Evolutionary conservation across 2,888 invertebrate species (phyloP).

Genomic region (Coremacera marginata): DNA sequence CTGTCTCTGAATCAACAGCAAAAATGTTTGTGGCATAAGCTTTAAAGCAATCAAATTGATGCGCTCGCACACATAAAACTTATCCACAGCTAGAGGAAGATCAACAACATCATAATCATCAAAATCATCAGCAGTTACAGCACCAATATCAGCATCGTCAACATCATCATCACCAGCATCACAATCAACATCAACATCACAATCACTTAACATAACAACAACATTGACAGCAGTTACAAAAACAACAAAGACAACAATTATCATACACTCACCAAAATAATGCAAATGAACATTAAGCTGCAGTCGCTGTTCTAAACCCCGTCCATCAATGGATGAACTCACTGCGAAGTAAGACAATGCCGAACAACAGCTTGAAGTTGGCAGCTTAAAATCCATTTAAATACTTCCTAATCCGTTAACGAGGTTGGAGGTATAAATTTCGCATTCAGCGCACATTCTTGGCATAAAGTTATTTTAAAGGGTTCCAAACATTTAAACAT

Average conservation of each 20-base stretch:
- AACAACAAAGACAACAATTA: conserved; percentile 17
- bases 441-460: conserved; percentile 33
- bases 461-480: conserved; percentile 25
- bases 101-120: not conserved
- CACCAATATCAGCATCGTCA: not conserved
- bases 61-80: conserved; percentile 31
- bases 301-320: not conserved
- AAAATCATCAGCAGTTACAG: not conserved
- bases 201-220: conserved; percentile 46
- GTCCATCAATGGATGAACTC: conserved; percentile 32
- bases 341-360: conserved; percentile 41
- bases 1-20: conserved; percentile 17
- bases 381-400: conserved; percentile 64
- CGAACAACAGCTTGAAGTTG: conserved; percentile 31
- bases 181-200: conserved; percentile 28
- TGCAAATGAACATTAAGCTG: conserved; percentile 33
- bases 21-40: not conserved
- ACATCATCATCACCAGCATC: conserved; percentile 27
- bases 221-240: conserved; percentile 25
- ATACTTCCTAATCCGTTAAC: conserved; percentile 66
- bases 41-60: conserved; percentile 4
- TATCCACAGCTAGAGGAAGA: conserved; percentile 17
- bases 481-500: conserved; percentile 4
- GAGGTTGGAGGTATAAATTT: conserved; percentile 47
- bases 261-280: conserved; percentile 15